Conservation (phyloP, 2,113 vertebrate species). For the Alethe diademata region DNA sequence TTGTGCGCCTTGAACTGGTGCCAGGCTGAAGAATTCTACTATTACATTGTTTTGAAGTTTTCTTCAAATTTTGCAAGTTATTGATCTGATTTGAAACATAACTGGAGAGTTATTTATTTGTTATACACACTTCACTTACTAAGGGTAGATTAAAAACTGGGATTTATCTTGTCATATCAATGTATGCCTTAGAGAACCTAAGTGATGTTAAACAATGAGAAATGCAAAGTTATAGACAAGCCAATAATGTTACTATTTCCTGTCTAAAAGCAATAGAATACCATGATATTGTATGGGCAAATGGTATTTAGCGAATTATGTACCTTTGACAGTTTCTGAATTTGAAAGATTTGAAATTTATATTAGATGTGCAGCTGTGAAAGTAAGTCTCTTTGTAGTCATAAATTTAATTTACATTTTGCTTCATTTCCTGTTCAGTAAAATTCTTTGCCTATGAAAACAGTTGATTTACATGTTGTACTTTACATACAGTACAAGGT, state of each 20-base stretch:
- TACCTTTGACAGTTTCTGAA: background rate
- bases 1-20: background rate
- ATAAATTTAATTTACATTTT: slow-evolving; percentile 27
- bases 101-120: background rate
- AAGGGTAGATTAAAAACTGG: background rate
- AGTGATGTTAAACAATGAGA: background rate
- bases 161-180: background rate
- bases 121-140: background rate
- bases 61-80: background rate
- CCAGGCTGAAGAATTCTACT: background rate
- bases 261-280: background rate
- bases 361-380: background rate
- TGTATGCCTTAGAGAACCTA: background rate
- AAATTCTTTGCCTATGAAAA: background rate
- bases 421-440: slow-evolving; percentile 35
- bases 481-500: background rate
- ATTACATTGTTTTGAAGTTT: background rate
- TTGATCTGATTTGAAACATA: background rate
- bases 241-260: background rate
- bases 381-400: slow-evolving; percentile 19
- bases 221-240: background rate
- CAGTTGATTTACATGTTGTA: background rate
- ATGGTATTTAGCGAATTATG: background rate
- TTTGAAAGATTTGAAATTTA: slow-evolving; percentile 7
- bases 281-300: background rate